Evolutionary conservation across 2,113 vertebrate genomes (phyloP), one percentile per base, ranked within the genome.

Genomic region (Ceratotherium simum): DNA sequence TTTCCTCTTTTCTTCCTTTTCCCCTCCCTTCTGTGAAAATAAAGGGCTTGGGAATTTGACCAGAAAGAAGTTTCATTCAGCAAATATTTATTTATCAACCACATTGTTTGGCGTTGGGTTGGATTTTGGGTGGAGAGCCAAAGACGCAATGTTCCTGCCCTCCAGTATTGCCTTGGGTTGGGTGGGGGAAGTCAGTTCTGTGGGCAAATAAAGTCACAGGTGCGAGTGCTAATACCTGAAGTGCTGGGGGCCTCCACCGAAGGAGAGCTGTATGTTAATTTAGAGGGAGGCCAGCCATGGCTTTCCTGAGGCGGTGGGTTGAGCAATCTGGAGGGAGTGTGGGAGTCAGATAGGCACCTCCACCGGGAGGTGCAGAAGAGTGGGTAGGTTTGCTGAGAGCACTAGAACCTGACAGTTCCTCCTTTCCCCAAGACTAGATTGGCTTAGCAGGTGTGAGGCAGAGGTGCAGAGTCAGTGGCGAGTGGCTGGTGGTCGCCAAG

Each of bases 31-130:
- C 48, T 87, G 29, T 79, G 85, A 92, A 91, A 95, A 86, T 76
- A 90, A 86, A 89, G 36, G 73, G 8, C n/a, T 93, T 72, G 58
- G 70, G 58, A 81, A 79, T 78, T 87, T 69, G 87, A 18, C 72
- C 8, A 16, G 90, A 85, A 96, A 95, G 60, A 97, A 79, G 64
- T 90, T 96, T 94, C n/a, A 64, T 96, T 95, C 46, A 25, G 65
- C 46, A 93, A 96, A 90, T 76, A 94, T 96, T 97, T 80, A 78
- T 96, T 89, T 91, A 85, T 91, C 89, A 60, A 46, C 31, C 31
- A 72, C 91, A 56, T 58, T 94, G 42, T 69, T 64, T 85, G 79
- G 69, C 10, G 1, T 25, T 39, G 75, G 67, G 29, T 84, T 98
- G 83, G 90, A 73, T 97, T 97, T 90, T 39, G 88, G 79, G 25